phyloP scores from a whole-genome alignment of 2,797 vertebrate genomes.

The Tragopan temminckii region DNA sequence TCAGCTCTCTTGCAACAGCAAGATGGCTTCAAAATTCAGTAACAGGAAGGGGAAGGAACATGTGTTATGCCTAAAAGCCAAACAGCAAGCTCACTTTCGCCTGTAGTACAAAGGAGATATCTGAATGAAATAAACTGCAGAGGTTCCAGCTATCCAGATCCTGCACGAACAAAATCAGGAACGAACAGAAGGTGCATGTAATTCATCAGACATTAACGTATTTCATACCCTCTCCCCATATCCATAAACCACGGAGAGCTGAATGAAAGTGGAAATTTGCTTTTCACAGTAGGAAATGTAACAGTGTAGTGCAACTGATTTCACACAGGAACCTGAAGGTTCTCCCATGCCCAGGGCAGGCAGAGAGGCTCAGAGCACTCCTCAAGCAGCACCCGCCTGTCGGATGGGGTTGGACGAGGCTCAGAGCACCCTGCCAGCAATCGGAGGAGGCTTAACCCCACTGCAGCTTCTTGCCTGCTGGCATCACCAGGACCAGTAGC shows the following conservation, averaged over 20 bases:
- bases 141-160: background rate
- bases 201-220: background rate
- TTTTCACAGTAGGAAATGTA: background rate
- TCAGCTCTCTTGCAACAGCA: constrained; percentile 24
- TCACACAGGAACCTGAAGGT: background rate
- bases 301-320: background rate
- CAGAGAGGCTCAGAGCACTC: accelerated
- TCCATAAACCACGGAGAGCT: background rate
- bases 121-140: background rate
- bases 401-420: background rate
- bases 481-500: background rate
- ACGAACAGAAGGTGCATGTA: background rate
- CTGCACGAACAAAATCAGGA: background rate
- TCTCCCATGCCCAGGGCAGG: background rate
- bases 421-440: background rate
- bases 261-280: background rate
- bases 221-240: background rate
- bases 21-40: background rate
- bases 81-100: background rate
- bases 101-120: background rate
- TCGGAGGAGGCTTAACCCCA: background rate
- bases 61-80: background rate
- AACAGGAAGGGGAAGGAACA: constrained; percentile 9
- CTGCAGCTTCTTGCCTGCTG: background rate
- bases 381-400: background rate